Evolutionary conservation across 2,113 vertebrate genomes (phyloP), one percentile per base, ranked within the genome.

Genomic region (Ictidomys tridecemlineatus): DNA sequence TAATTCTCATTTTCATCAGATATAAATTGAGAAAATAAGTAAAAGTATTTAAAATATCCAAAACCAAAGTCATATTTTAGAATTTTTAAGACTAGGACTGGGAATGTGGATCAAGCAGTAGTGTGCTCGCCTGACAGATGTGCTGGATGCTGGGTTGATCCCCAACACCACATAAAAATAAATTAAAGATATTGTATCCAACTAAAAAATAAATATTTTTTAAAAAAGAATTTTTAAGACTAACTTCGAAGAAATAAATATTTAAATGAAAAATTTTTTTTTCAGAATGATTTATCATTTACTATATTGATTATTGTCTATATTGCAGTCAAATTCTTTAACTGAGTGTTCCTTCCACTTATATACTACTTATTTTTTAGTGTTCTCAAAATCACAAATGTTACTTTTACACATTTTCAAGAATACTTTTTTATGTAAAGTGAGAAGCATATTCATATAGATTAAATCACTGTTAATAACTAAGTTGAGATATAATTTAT

Each of bases 141-240:
- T 5, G 1, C 8, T 0, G 8, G 45, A 5, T 5, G 1, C 45
- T 45, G 7, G 45, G 45, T 45, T 0, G 45, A 45, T 45, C 45
- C 8, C 8, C 45, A 45, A 45, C 45, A 45, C 45, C 45, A 45
- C 45, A 45, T 45, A 45, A 45, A 45, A 45, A 45, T 45, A 45
- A 45, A 45, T 8, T 45, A 45, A 45, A 45, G 45, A 45, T 45
- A 45, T 45, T 45, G 45, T 45, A 45, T 45, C 45, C 45, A 45
- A 45, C 45, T 45, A 45, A 45, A 45, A 45, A 45, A 8, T 45
- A 9, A 45, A 45, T 45, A 45, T 45, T 45, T 45, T 45, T 45
- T 45, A 9, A 45, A 45, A 45, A 45, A 9, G 8, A 45, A 45
- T 45, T 45, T 45, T 53, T 82, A 5, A 82, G 24, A 76, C n/a